Evolutionary conservation across 2,888 invertebrate species (phyloP).

Genomic region (Mythimna loreyi): DNA sequence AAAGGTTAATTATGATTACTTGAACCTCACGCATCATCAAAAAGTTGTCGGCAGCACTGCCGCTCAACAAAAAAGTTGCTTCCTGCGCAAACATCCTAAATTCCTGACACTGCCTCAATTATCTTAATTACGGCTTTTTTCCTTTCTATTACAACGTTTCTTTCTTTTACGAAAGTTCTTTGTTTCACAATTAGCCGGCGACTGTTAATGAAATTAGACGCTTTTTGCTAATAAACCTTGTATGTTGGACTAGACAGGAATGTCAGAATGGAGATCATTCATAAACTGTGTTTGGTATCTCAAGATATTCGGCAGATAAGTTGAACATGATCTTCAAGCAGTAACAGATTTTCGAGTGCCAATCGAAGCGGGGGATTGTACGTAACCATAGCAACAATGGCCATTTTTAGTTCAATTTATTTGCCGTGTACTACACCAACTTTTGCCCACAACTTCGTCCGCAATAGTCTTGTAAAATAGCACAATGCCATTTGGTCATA

Average conservation of each 20-base stretch:
- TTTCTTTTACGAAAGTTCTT: slow-evolving; percentile 49
- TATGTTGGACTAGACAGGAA: slow-evolving; percentile 21
- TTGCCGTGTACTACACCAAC: too few relatives aligned
- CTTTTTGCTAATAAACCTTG: slow-evolving; percentile 18
- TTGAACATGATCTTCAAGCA: too few relatives aligned
- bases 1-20: too few relatives aligned
- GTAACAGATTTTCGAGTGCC: too few relatives aligned
- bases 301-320: too few relatives aligned
- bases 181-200: slow-evolving; percentile 47
- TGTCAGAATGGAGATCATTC: slow-evolving; percentile 14
- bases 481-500: too few relatives aligned
- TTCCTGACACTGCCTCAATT: slow-evolving; percentile 55
- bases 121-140: slow-evolving; percentile 59
- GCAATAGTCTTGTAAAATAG: too few relatives aligned
- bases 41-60: slow-evolving; percentile 18
- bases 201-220: slow-evolving; percentile 56
- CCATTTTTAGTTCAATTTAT: too few relatives aligned
- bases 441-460: too few relatives aligned
- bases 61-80: slow-evolving; percentile 23
- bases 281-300: background rate
- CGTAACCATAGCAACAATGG: too few relatives aligned
- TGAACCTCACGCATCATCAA: too few relatives aligned
- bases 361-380: too few relatives aligned
- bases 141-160: slow-evolving; percentile 47
- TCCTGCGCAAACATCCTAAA: slow-evolving; percentile 15